These are phyloP conservation scores for Sander lucioperca DNA, from an alignment of 2,113 vertebrate genomes.

Conservation along the genomic window DNA sequence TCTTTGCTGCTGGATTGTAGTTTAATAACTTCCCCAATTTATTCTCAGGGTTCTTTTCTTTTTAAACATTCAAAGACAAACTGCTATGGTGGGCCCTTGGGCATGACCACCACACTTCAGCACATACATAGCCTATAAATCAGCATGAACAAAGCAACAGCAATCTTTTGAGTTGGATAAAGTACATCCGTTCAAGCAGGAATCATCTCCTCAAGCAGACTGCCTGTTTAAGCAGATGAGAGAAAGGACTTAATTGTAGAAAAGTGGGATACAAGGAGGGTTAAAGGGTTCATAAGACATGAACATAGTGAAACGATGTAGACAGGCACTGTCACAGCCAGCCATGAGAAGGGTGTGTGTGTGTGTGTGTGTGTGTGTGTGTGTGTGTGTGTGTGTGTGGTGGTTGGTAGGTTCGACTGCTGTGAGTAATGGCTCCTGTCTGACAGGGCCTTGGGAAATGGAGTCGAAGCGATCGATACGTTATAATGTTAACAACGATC, in stretches of 20 bases:
- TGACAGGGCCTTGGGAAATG: constrained; percentile 78
- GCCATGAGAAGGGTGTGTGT: constrained; percentile 30
- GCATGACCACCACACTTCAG: constrained; percentile 29
- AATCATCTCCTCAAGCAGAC: neutral
- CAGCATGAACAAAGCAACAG: constrained; percentile 3
- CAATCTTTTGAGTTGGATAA: constrained; percentile 1
- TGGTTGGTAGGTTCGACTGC: constrained; percentile 62
- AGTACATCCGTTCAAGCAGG: constrained; percentile 2
- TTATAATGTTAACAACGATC: constrained; percentile 87
- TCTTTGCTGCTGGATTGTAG: constrained; percentile 1
- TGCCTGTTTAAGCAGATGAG: constrained; percentile 24
- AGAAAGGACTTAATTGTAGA: constrained; percentile 38
- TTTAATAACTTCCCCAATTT: constrained; percentile 36
- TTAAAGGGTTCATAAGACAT: constrained; percentile 59
- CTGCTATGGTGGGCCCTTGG: constrained; percentile 16
- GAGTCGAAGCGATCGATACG: constrained; percentile 80
- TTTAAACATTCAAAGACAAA: neutral
- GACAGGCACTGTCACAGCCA: constrained; percentile 63
- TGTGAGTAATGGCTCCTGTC: constrained; percentile 81
- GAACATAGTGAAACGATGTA: constrained; percentile 41
- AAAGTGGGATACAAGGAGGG: constrained; percentile 8
- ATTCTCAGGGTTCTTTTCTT: constrained; percentile 6
- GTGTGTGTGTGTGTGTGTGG: constrained; percentile 11
- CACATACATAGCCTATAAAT: constrained; percentile 16
- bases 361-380: neutral